Conservation (phyloP, 2,888 invertebrate genomes). For the Spialia ferax region DNA sequence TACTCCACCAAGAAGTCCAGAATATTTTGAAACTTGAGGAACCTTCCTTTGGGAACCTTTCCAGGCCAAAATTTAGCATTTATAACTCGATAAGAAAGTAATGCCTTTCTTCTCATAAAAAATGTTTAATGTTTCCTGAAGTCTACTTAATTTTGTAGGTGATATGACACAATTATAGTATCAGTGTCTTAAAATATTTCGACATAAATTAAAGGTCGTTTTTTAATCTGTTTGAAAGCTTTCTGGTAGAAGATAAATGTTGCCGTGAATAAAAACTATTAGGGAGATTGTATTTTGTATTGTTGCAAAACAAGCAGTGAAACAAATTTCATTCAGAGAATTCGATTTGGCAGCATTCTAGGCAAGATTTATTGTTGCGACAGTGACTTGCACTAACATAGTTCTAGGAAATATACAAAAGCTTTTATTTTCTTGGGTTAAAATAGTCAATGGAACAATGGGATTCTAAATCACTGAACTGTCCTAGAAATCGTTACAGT, state of each 20-base stretch:
- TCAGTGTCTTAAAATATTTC: background rate
- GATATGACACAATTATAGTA: background rate
- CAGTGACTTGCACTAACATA: conserved; percentile 38
- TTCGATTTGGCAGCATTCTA: conserved; percentile 38
- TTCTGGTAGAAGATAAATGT: conserved; percentile 11
- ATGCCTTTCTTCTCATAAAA: background rate
- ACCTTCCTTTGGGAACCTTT: background rate
- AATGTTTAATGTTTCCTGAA: background rate
- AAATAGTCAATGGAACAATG: conserved; percentile 41
- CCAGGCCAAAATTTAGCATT: too few species aligned
- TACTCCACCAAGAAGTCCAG: background rate
- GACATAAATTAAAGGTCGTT: background rate
- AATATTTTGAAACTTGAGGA: background rate
- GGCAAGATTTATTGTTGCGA: conserved; percentile 32
- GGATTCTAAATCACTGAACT: conserved; percentile 41
- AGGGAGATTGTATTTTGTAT: conserved; percentile 35
- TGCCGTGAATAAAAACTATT: conserved; percentile 29
- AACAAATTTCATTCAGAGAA: conserved; percentile 39
- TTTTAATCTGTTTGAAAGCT: conserved; percentile 9
- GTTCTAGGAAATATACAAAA: conserved; percentile 30
- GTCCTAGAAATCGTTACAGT: conserved; percentile 41
- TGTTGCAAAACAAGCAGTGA: conserved; percentile 36
- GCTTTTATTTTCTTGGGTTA: conserved; percentile 33
- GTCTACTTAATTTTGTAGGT: background rate
- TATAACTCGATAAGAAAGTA: too few species aligned